These are phyloP conservation scores for Cepaea hortensis DNA, from an alignment of 2,888 invertebrate species.

Conservation along the genomic window DNA sequence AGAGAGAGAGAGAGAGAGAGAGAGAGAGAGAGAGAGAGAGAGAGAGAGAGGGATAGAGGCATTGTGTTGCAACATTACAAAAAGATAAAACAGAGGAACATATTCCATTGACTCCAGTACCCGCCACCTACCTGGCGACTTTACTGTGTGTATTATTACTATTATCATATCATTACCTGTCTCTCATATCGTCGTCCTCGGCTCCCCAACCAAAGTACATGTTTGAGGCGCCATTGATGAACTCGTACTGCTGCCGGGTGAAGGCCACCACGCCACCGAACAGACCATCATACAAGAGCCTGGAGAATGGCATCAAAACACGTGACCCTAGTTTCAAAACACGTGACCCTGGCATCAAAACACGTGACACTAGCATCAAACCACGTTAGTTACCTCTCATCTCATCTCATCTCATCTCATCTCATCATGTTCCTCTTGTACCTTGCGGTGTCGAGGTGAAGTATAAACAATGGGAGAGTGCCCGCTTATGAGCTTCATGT, in stretches of 20 bases:
- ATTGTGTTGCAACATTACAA: too few relatives aligned
- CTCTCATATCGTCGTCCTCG: conserved; percentile 37
- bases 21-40: too few relatives aligned
- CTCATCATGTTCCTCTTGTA: too few relatives aligned
- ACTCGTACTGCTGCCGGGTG: conserved; percentile 12
- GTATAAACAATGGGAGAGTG: too few relatives aligned
- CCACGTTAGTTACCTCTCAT: too few relatives aligned
- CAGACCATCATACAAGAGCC: conserved; percentile 20
- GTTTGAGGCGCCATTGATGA: conserved; percentile 36
- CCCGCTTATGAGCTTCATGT: too few relatives aligned
- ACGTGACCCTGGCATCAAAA: too few relatives aligned
- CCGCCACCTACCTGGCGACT: neutral
- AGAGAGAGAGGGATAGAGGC: too few relatives aligned
- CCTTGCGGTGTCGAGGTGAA: too few relatives aligned
- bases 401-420: too few relatives aligned
- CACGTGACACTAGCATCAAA: neutral
- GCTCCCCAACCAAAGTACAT: conserved; percentile 37
- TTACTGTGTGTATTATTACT: neutral
- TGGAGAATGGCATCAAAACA: neutral
- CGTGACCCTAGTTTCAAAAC: neutral
- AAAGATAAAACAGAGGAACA: neutral
- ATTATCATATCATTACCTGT: conserved; percentile 5
- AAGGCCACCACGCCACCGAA: conserved; percentile 41
- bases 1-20: too few relatives aligned
- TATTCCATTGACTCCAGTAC: neutral